phyloP scores from a whole-genome alignment of 1,140 invertebrate species.

The Brachionus asplanchnoidis region DNA sequence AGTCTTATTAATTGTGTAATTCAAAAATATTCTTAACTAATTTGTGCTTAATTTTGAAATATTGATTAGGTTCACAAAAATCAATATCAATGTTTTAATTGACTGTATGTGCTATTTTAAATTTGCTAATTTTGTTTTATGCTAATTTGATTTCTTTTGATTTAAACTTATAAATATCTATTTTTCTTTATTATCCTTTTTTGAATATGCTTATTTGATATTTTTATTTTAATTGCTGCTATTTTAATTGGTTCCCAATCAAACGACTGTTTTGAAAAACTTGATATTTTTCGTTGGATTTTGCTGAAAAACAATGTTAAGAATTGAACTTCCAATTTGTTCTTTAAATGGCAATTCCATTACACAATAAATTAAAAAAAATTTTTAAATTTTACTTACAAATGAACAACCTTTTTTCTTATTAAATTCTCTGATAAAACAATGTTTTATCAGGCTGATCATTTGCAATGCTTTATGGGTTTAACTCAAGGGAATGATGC shows the following conservation, averaged over 20 bases:
- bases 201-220: not conserved
- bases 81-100: not conserved
- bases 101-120: not conserved
- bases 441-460: too few relatives aligned
- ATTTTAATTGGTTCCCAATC: not conserved
- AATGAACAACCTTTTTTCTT: too few relatives aligned
- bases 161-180: not conserved
- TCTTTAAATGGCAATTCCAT: too few relatives aligned
- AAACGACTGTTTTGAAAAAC: too few relatives aligned
- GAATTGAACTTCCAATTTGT: too few relatives aligned
- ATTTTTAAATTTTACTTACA: too few relatives aligned
- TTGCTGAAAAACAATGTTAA: too few relatives aligned
- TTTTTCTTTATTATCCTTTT: not conserved
- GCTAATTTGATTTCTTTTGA: not conserved
- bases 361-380: too few relatives aligned
- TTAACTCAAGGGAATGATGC: too few relatives aligned
- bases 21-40: not conserved
- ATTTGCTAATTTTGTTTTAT: not conserved
- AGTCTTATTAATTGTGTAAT: not conserved
- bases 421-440: too few relatives aligned
- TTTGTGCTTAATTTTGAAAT: not conserved
- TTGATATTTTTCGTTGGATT: too few relatives aligned
- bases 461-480: too few relatives aligned
- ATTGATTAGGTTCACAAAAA: not conserved
- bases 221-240: not conserved